phyloP scores from a whole-genome alignment of 1,140 invertebrate species.

The Pissodes strobi region DNA sequence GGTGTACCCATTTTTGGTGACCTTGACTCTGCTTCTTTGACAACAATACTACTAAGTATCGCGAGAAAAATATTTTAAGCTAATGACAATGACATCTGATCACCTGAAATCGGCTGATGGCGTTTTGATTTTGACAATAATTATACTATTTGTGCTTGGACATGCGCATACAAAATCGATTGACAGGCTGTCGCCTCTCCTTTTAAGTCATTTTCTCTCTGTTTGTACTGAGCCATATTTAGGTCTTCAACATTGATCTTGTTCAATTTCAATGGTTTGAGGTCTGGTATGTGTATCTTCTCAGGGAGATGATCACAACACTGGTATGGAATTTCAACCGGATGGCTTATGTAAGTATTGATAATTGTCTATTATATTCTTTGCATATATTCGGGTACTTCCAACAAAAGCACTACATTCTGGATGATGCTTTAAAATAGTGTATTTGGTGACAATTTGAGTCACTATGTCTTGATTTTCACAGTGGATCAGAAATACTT shows the following conservation, averaged over 20 bases:
- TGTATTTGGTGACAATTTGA: neutral
- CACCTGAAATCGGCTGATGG: no score
- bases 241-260: neutral
- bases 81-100: no score
- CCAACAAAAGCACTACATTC: neutral
- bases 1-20: no score
- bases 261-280: neutral
- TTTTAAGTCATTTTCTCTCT: no score
- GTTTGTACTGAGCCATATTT: neutral
- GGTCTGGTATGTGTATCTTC: neutral
- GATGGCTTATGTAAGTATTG: neutral
- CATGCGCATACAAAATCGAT: no score
- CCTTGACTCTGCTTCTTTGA: no score
- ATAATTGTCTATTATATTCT: neutral
- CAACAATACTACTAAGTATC: no score
- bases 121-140: no score
- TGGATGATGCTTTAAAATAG: neutral
- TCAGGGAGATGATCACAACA: neutral
- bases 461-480: neutral
- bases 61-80: no score
- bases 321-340: neutral
- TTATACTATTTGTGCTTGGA: no score
- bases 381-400: neutral
- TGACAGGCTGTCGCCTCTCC: no score
- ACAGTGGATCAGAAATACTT: neutral